A percentile compares a stretch with the other conserved stretches of the same genome.
phyloP scores from a whole-genome alignment of 2,113 vertebrate genomes.

The Corythornis madagascariensis region DNA sequence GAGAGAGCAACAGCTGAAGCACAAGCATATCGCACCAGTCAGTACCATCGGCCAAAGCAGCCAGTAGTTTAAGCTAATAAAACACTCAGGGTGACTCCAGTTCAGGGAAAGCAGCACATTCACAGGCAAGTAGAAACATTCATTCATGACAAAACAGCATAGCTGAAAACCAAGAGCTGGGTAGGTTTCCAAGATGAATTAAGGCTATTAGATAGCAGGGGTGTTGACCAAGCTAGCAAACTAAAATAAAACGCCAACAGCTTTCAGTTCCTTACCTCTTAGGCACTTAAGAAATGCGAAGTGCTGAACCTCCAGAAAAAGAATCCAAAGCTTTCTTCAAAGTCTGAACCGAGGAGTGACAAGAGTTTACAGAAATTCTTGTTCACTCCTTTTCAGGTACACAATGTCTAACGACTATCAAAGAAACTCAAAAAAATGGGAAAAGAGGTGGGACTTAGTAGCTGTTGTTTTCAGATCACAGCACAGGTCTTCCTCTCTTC shows the following conservation, averaged over 20 bases:
- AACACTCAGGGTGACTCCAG: background rate
- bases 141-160: background rate
- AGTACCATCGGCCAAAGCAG: background rate
- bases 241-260: constrained; percentile 9
- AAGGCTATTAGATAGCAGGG: background rate
- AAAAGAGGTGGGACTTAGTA: background rate
- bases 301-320: background rate
- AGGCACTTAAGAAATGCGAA: background rate
- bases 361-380: background rate
- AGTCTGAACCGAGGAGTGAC: background rate
- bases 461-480: background rate
- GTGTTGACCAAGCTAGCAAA: background rate
- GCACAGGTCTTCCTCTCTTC: background rate
- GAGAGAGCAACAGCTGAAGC: background rate
- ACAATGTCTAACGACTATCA: background rate
- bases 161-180: background rate
- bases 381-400: background rate
- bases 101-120: background rate
- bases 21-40: background rate
- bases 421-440: background rate
- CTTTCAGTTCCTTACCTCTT: background rate
- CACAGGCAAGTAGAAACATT: background rate
- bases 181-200: background rate
- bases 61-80: background rate
- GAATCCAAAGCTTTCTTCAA: background rate